Evolutionary conservation across 1,140 invertebrate genomes (phyloP), one percentile per base, ranked within the genome.

Genomic region (Panulirus ornatus): DNA sequence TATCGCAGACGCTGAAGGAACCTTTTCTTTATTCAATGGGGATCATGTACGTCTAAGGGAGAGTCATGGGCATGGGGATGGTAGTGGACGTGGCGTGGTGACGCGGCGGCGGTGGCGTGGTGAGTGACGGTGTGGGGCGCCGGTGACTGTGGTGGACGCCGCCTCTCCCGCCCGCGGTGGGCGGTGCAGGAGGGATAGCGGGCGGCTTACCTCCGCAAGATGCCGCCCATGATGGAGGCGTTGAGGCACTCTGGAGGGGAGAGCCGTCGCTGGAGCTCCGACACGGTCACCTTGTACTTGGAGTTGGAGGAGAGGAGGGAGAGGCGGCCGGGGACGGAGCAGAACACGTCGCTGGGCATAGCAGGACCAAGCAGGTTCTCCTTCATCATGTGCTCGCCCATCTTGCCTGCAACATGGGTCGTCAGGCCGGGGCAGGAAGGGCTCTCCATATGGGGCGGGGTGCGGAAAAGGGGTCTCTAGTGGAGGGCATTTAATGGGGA

Each of bases 161-260:
- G 86, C 86, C 54, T 73, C 76, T 82, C 63, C 40, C n/a, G 70
- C 79, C 47, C 42, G 9, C 36, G 44, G 63, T 73, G 42, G 16
- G 30, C 36, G 38, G 70, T 27, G 51, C 47, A 44, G 51, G 83
- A 66, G 34, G 47, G 27, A 92, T 54, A n/a, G 36, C 8, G 83
- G 84, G 51, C 73, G 47, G 92, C 94, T 95, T 94, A 98, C 97
- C 98, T 97, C 94, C 99, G 95, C 30, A 99, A 95, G 30, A 99
- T 99, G 66, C 99, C 99, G 44, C 99, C 99, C 70, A 99, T 95
- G 36, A 99, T 95, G 66, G 98, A 99, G 16, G 99, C 99, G 94
- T 99, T 99, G 87, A 99, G 95, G 95, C 99, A 99, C 95, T 99
- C 99, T 0, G 99, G 99, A 38, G 99, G 98, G 78, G 98, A 99